Percentiles rank a stretch among this genome's conserved stretches.
Evolutionary conservation across 2,888 invertebrate species (phyloP).

Genomic region (Saturnia japonica): DNA sequence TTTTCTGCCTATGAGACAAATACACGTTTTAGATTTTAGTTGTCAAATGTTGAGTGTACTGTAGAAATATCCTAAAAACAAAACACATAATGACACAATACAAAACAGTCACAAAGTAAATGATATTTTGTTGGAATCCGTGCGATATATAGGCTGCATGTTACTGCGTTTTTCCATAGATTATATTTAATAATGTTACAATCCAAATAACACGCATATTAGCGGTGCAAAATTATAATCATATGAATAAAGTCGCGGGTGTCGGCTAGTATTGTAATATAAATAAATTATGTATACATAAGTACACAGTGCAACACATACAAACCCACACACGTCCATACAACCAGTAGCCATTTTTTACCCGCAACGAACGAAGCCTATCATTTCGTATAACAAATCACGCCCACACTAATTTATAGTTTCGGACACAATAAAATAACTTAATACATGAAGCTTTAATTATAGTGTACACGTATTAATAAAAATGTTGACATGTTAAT

Average conservation of each 20-base stretch:
- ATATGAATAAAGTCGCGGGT: not conserved
- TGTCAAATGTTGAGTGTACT: too few relatives aligned
- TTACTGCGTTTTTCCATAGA: too few relatives aligned
- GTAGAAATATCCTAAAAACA: too few relatives aligned
- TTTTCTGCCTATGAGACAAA: too few relatives aligned
- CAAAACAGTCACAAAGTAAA: too few relatives aligned
- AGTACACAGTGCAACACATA: not conserved
- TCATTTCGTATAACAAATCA: conserved; percentile 16
- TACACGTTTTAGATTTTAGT: too few relatives aligned
- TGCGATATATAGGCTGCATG: too few relatives aligned
- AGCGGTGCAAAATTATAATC: too few relatives aligned
- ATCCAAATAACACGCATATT: too few relatives aligned
- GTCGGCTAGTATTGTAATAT: not conserved
- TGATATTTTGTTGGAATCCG: too few relatives aligned
- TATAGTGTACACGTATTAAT: conserved; percentile 49
- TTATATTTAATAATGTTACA: too few relatives aligned
- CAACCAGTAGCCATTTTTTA: conserved; percentile 20
- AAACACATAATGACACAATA: too few relatives aligned
- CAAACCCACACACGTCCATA: not conserved
- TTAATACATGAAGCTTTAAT: conserved; percentile 43
- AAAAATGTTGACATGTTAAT: conserved; percentile 52
- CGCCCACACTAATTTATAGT: conserved; percentile 21
- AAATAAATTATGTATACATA: not conserved
- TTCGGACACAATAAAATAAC: conserved; percentile 24
- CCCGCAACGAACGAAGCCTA: conserved; percentile 14